Evolutionary conservation across 2,888 invertebrate genomes (phyloP).

Genomic region (Cephus runcator): DNA sequence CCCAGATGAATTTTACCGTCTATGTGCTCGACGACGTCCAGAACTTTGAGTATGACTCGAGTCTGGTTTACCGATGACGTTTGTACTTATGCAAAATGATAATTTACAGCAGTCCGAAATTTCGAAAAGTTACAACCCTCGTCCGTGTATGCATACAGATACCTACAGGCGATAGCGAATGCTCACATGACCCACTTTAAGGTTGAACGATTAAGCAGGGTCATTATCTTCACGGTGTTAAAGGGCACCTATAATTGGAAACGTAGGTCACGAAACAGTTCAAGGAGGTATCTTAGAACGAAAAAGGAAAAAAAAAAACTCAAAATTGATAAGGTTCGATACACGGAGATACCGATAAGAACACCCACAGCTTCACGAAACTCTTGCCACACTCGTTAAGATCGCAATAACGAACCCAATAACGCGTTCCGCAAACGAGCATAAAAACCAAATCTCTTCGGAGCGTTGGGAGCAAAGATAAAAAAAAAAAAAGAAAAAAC

Average conservation of each 20-base stretch:
- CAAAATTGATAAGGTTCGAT: background rate
- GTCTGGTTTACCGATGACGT: background rate
- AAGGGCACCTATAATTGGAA: background rate
- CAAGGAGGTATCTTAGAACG: background rate
- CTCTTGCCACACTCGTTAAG: background rate
- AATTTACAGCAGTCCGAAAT: background rate
- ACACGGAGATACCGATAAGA: background rate
- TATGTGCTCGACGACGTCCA: background rate
- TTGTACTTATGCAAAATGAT: background rate
- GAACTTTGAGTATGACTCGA: background rate
- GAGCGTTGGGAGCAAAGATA: background rate
- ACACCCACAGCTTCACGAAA: background rate
- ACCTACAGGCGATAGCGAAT: background rate
- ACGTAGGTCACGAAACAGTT: background rate
- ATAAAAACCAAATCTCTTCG: background rate
- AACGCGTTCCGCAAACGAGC: background rate
- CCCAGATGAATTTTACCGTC: conserved; percentile 6
- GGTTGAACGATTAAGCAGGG: background rate
- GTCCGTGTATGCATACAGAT: background rate
- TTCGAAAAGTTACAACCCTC: background rate
- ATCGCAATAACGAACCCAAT: background rate
- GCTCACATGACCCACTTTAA: background rate
- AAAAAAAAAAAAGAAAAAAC: background rate
- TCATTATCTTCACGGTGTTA: background rate
- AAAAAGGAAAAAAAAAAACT: background rate